Conservation (phyloP, 92 coral and sea anemone genomes). For the Epizoanthus rinbou region DNA sequence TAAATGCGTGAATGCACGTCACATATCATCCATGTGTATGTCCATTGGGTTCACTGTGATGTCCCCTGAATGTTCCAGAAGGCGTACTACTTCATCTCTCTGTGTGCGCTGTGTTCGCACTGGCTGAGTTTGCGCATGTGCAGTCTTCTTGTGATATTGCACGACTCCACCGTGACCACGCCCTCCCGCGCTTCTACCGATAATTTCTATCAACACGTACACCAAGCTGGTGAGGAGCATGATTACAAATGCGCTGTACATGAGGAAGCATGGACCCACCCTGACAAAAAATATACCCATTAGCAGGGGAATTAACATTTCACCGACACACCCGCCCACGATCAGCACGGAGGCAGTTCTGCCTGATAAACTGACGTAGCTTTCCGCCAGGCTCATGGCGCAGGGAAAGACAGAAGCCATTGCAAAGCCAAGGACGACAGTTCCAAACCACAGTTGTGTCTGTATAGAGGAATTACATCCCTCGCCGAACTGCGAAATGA, state of each 20-base stretch:
- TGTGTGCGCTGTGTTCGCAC: conserved; percentile 5
- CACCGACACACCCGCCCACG: conserved; percentile 89
- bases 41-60: conserved; percentile 17
- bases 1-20: background rate
- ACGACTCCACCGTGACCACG: conserved; percentile 14
- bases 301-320: conserved; percentile 83
- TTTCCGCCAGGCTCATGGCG: conserved; percentile 83
- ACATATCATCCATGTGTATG: conserved; percentile 1
- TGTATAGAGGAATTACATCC: conserved; percentile 52
- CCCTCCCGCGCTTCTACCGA: conserved; percentile 34
- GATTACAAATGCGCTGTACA: conserved; percentile 67
- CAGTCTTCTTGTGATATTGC: conserved; percentile 22
- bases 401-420: conserved; percentile 94
- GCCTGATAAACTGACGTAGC: conserved; percentile 78
- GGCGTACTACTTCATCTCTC: conserved; percentile 25
- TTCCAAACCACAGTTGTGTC: conserved; percentile 84
- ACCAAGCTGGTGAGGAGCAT: conserved; percentile 49
- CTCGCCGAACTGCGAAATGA: conserved; percentile 67
- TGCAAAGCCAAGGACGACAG: conserved; percentile 80
- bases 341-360: conserved; percentile 80
- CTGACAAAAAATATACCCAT: conserved; percentile 74
- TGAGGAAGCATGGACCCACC: conserved; percentile 79
- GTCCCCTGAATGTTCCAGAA: conserved; percentile 26
- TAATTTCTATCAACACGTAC: conserved; percentile 38
- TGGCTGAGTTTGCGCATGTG: conserved; percentile 18